Evolutionary conservation across 2,113 vertebrate species (phyloP).

Genomic region (Phocoena phocoena): DNA sequence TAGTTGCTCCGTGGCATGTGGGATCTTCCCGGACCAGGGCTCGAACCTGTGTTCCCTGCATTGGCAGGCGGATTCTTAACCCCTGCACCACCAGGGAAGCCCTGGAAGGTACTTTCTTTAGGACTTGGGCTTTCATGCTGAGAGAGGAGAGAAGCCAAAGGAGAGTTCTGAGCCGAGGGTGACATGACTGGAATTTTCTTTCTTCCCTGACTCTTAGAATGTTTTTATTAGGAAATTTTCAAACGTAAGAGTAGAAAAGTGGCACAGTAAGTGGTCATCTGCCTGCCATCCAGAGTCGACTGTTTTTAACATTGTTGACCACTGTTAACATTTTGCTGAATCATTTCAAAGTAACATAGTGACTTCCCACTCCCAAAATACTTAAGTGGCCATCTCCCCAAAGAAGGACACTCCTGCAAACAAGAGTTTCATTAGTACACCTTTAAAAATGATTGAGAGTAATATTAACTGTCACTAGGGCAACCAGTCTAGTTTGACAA

Average conservation of each 20-base stretch:
- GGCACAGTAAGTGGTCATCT: background rate
- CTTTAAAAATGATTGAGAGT: too few species aligned
- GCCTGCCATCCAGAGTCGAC: background rate
- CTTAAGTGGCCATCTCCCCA: background rate
- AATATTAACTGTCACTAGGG: background rate
- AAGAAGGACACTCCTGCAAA: background rate
- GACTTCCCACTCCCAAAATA: background rate
- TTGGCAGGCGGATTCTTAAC: too few species aligned
- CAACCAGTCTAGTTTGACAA: background rate
- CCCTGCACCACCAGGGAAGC: too few species aligned
- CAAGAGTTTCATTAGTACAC: background rate
- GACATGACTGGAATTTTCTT: background rate
- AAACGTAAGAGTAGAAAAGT: background rate
- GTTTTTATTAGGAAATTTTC: background rate
- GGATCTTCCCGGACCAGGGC: too few species aligned
- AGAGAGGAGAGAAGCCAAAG: background rate
- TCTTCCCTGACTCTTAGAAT: background rate
- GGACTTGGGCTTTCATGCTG: background rate
- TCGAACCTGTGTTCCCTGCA: too few species aligned
- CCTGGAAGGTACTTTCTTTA: background rate
- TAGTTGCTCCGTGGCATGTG: too few species aligned
- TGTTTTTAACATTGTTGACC: background rate
- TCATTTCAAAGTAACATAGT: background rate
- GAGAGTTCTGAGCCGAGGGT: background rate
- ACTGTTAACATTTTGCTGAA: background rate